These are phyloP conservation scores for Parapsyche elsis DNA, from an alignment of 1,140 invertebrate species.

Conservation along the genomic window DNA sequence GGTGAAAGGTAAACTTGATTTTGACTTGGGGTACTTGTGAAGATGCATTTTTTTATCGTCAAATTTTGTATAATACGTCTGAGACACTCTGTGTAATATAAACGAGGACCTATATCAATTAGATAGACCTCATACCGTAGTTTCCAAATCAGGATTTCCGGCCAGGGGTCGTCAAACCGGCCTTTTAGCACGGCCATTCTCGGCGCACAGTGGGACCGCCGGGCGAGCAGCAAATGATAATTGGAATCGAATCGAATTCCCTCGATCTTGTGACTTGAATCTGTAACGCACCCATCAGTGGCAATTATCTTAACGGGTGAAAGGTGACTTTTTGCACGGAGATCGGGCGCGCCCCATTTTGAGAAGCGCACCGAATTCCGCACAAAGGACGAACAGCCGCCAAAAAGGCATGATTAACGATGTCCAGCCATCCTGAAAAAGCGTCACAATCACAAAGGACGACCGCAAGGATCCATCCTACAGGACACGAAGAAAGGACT, in stretches of 20 bases:
- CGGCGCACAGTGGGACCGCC: slow-evolving; percentile 26
- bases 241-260: slow-evolving; percentile 45
- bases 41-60: too few relatives aligned
- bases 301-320: slow-evolving; percentile 37
- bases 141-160: too few relatives aligned
- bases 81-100: too few relatives aligned
- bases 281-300: slow-evolving; percentile 34
- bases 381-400: not conserved
- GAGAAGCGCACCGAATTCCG: slow-evolving; percentile 16
- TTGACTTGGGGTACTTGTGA: too few relatives aligned
- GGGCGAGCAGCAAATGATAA: slow-evolving; percentile 42
- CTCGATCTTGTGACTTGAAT: slow-evolving; percentile 42
- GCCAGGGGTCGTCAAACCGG: not conserved
- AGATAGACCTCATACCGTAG: too few relatives aligned
- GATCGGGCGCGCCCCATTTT: slow-evolving; percentile 8
- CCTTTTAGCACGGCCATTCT: not conserved
- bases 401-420: slow-evolving; percentile 40
- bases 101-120: too few relatives aligned
- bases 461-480: not conserved
- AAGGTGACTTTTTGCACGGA: slow-evolving; percentile 5
- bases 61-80: too few relatives aligned
- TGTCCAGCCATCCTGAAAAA: not conserved
- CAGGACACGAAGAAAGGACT: not conserved
- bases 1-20: too few relatives aligned
- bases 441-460: slow-evolving; percentile 25